Evolutionary conservation across 1,140 invertebrate species (phyloP), one percentile per base, ranked within the genome.

Genomic region (Temnothorax longispinosus): DNA sequence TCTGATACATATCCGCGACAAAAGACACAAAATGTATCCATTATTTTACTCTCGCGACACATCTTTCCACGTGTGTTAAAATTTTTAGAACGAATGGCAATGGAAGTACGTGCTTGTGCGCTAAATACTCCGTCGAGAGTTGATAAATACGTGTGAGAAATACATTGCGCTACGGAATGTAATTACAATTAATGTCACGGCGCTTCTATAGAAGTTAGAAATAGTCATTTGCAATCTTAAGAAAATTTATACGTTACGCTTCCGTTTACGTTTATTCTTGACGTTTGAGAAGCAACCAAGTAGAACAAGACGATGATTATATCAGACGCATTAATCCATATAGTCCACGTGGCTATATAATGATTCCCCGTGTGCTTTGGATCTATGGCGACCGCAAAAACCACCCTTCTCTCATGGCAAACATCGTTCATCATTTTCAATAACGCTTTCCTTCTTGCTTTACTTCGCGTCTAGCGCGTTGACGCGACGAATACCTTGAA

Each of bases 371-470:
- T 65, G n/a, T 52, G 35, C 18, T 44, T 27, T 21, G 47, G 6
- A 85, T 77, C 56, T 18, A 18, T 41, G 15, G 27, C 11, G 50
- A 18, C 5, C 64, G 47, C 72, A 85, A 67, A 78, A 78, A 78
- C 47, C 74, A 65, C 15, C 64, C 47, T 64, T 50, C 50, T 50
- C 50, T 78, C 74, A 13, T 32, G 13, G 82, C 60, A 78, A 85
- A 85, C 82, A 78, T 85, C 82, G 74, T 85, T 67, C 74, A 85
- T 85, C 82, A 85, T 78, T 85, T 62, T 85, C 82, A 85, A 85
- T 78, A 78, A 54, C 52, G 75, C 60, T 41, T 67, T 78, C 35
- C 21, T 44, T 18, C 47, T 85, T 85, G 69, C 72, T 85, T 78
- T 47, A 56, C 47, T 35, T 67, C 38, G 82, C 82, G 38, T 64